A percentile compares a stretch with the other conserved stretches of the same genome.
phyloP scores from a whole-genome alignment of 2,113 vertebrate species.

The Syngnathus scovelli region DNA sequence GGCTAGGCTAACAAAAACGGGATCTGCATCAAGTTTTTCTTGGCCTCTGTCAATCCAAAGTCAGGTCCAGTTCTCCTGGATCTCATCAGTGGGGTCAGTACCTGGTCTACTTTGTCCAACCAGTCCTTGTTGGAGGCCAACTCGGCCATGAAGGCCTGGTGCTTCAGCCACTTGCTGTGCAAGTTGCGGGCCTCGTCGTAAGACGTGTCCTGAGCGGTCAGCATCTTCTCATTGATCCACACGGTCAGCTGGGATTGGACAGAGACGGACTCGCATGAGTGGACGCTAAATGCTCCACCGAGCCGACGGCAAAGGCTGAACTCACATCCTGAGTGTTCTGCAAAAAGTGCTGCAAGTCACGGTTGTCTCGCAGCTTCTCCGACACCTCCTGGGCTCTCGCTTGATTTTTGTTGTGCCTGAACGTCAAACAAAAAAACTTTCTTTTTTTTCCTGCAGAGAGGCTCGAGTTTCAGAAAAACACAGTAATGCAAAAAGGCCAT shows the following conservation, averaged over 20 bases:
- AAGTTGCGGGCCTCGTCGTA: slow-evolving; percentile 84
- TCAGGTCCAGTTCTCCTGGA: not conserved
- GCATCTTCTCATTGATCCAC: slow-evolving; percentile 97
- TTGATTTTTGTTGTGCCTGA: slow-evolving; percentile 72
- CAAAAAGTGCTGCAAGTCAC: slow-evolving; percentile 86
- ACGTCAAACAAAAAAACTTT: slow-evolving; percentile 26
- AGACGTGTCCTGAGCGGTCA: slow-evolving; percentile 88
- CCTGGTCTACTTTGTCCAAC: slow-evolving; percentile 83
- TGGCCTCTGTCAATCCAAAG: no score
- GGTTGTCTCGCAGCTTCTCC: slow-evolving; percentile 80
- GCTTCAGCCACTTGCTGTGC: slow-evolving; percentile 92
- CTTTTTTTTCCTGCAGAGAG: not conserved
- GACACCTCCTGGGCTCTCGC: slow-evolving; percentile 75
- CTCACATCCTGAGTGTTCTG: slow-evolving; percentile 92
- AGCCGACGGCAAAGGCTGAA: slow-evolving; percentile 24
- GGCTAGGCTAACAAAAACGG: not conserved
- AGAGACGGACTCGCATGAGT: not conserved
- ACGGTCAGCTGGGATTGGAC: slow-evolving; percentile 75
- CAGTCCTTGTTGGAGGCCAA: slow-evolving; percentile 85
- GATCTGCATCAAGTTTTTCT: not conserved
- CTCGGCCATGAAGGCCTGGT: slow-evolving; percentile 91
- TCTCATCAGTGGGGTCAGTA: slow-evolving; percentile 30
- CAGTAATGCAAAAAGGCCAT: slow-evolving; percentile 19
- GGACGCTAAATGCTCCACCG: not conserved
- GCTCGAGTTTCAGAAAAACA: not conserved